Evolutionary conservation across 2,797 vertebrate species (phyloP).

Genomic region (Esox lucius): DNA sequence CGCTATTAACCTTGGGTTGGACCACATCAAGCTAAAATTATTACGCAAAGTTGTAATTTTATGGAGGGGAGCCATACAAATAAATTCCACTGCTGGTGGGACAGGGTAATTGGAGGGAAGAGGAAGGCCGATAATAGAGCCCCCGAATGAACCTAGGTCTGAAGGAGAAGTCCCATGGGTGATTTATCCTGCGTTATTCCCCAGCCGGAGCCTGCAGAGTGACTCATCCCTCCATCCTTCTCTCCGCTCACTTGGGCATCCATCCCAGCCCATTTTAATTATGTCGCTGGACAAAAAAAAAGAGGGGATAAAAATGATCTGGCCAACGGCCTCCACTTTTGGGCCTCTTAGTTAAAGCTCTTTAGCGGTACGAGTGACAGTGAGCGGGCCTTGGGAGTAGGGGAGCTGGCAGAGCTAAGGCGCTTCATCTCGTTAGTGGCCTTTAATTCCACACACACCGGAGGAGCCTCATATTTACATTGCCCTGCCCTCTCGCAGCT

Average conservation of each 20-base stretch:
- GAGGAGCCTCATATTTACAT: constrained; percentile 57
- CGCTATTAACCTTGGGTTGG: constrained; percentile 80
- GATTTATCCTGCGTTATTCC: constrained; percentile 73
- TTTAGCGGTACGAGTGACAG: constrained; percentile 70
- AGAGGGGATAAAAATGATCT: constrained; percentile 59
- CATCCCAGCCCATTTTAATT: constrained; percentile 72
- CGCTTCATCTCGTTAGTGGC: constrained; percentile 75
- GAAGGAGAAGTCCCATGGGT: constrained; percentile 66
- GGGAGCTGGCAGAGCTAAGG: constrained; percentile 53
- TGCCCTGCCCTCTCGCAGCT: constrained; percentile 68
- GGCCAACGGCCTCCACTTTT: constrained; percentile 62
- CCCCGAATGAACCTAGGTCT: constrained; percentile 69
- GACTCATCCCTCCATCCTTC: constrained; percentile 77
- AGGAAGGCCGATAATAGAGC: constrained; percentile 70
- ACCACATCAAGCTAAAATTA: constrained; percentile 75
- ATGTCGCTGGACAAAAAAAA: constrained; percentile 61
- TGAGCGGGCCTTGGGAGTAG: constrained; percentile 59
- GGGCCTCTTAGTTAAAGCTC: constrained; percentile 68
- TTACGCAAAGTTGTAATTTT: constrained; percentile 83
- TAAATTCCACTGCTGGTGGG: constrained; percentile 75
- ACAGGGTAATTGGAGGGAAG: constrained; percentile 77
- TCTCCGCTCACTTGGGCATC: constrained; percentile 66
- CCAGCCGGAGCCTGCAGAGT: constrained; percentile 60
- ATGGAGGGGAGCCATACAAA: constrained; percentile 76
- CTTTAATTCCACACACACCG: constrained; percentile 66